These are phyloP conservation scores for Burhinus bistriatus DNA, from an alignment of 2,113 vertebrate species.

Conservation along the genomic window DNA sequence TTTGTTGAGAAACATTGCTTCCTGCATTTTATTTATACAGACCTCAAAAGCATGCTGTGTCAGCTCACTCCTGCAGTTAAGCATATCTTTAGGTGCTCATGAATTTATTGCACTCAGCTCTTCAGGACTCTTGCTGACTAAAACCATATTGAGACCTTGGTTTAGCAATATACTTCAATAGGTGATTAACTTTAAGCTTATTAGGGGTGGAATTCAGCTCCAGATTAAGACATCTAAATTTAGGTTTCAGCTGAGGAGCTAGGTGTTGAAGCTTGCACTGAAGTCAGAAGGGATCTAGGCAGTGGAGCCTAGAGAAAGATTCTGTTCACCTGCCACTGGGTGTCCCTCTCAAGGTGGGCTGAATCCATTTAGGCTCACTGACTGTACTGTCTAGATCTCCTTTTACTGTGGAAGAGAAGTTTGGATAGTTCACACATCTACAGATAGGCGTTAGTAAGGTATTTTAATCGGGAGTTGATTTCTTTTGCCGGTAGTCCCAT, in stretches of 20 bases:
- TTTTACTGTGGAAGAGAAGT: background rate
- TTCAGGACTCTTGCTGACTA: background rate
- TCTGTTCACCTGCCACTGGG: background rate
- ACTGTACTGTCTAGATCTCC: background rate
- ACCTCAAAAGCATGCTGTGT: background rate
- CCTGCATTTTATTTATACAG: background rate
- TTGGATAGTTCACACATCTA: background rate
- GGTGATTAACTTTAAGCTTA: background rate
- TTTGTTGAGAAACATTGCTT: background rate
- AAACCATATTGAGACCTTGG: background rate
- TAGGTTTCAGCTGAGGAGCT: background rate
- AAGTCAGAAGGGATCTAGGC: background rate
- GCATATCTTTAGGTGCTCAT: background rate
- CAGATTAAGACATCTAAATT: slow-evolving; percentile 12
- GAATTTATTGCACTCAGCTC: background rate
- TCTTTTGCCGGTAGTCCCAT: background rate
- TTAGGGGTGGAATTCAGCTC: background rate
- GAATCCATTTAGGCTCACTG: background rate
- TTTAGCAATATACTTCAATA: background rate
- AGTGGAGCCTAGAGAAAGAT: background rate
- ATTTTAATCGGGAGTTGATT: background rate
- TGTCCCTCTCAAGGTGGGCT: background rate
- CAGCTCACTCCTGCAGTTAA: background rate
- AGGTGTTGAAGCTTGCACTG: background rate
- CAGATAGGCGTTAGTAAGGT: background rate